phyloP scores from a whole-genome alignment of 2,888 invertebrate genomes.

The Ochropleura plecta region DNA sequence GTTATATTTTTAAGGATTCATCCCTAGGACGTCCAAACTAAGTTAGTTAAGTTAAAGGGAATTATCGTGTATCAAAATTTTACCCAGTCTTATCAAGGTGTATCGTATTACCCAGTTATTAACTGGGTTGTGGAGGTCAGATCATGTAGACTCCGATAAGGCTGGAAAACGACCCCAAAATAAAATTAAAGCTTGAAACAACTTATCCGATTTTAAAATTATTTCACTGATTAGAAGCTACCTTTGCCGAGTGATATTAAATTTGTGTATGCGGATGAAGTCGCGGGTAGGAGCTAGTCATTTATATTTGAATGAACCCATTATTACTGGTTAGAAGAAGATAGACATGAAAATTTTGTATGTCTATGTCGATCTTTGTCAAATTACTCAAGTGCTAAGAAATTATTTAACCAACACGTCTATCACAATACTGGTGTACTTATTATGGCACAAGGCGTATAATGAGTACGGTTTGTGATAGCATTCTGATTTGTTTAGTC shows the following conservation, averaged over 20 bases:
- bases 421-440: slow-evolving; percentile 38
- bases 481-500: slow-evolving; percentile 38
- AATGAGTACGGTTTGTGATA: slow-evolving; percentile 35
- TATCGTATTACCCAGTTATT: no score
- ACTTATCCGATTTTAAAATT: background rate
- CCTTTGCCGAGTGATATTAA: background rate
- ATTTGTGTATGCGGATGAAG: background rate
- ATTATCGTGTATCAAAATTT: no score
- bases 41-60: no score
- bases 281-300: background rate
- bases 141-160: no score
- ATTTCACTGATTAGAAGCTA: background rate
- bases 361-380: slow-evolving; percentile 14
- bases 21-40: no score
- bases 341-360: slow-evolving; percentile 19
- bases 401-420: slow-evolving; percentile 27
- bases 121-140: no score
- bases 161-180: no score
- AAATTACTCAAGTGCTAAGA: slow-evolving; percentile 23
- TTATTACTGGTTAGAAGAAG: slow-evolving; percentile 1
- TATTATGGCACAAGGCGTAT: slow-evolving; percentile 24
- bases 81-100: no score
- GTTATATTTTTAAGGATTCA: no score
- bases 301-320: background rate
- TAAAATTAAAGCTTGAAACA: background rate